Conservation (phyloP, 2,797 vertebrate genomes). For the Hephaestus fuliginosus region DNA sequence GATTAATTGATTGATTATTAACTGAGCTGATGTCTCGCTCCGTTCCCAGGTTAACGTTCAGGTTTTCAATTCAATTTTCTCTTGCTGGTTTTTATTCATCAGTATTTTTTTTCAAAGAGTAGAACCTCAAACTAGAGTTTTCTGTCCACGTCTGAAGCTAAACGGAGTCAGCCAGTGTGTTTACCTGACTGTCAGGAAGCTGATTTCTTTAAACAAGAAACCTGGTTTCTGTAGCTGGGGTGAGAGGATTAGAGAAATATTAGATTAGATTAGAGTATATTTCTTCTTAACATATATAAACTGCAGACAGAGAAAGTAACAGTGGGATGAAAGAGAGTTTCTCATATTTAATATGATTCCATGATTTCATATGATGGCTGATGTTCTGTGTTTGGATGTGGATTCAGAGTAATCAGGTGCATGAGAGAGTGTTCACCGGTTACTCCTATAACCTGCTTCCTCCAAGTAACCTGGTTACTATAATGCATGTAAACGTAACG, state of each 20-base stretch:
- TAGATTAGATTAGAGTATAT: too few species aligned
- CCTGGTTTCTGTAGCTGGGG: background rate
- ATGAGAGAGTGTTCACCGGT: too few species aligned
- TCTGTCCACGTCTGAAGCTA: slow-evolving; percentile 2
- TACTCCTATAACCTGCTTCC: background rate
- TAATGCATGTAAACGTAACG: background rate
- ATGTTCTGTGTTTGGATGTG: too few species aligned
- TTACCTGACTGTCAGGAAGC: background rate
- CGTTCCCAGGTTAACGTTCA: slow-evolving; percentile 3
- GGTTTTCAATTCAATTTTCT: background rate
- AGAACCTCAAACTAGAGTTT: background rate
- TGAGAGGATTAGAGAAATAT: background rate
- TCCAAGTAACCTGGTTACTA: background rate
- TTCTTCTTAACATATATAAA: too few species aligned
- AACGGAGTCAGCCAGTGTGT: background rate
- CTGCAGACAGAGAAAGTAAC: background rate
- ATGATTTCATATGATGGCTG: too few species aligned
- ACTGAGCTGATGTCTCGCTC: background rate
- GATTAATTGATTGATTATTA: slow-evolving; percentile 31
- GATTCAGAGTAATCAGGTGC: too few species aligned
- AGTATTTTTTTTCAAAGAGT: background rate
- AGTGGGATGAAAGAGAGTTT: background rate
- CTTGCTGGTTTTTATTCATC: background rate
- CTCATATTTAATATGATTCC: background rate
- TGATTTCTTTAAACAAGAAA: background rate